phyloP scores from a whole-genome alignment of 2,113 vertebrate species.

The Aepyceros melampus region DNA sequence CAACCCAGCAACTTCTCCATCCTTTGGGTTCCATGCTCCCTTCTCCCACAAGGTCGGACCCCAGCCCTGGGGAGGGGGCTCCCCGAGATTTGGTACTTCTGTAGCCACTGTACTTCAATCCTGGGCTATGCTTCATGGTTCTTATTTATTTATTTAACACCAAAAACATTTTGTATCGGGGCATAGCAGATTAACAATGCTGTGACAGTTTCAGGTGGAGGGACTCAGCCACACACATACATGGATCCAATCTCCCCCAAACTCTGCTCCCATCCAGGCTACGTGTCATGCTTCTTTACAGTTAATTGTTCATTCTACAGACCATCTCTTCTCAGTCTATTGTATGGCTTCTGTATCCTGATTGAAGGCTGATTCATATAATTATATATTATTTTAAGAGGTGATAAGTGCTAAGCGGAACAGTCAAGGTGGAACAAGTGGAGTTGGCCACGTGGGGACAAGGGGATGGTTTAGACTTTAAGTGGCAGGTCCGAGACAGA shows the following conservation, averaged over 20 bases:
- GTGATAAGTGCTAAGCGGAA: background rate
- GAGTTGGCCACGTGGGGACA: rapidly evolving
- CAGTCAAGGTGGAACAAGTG: background rate
- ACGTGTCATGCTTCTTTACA: background rate
- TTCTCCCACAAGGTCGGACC: background rate
- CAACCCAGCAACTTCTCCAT: background rate
- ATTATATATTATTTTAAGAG: background rate
- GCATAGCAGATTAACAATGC: background rate
- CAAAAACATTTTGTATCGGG: background rate
- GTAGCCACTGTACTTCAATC: background rate
- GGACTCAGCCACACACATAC: background rate
- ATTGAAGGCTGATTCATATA: background rate
- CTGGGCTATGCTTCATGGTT: background rate
- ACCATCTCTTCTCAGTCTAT: background rate
- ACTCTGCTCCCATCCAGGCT: background rate
- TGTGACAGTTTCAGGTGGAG: background rate
- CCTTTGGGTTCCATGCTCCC: background rate
- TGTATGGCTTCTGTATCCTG: background rate
- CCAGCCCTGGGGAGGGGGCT: background rate
- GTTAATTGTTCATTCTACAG: background rate
- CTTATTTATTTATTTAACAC: background rate
- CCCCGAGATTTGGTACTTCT: background rate
- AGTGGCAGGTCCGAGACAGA: background rate
- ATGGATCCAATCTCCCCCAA: background rate
- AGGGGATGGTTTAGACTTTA: background rate